Evolutionary conservation across 2,888 invertebrate genomes (phyloP).

Genomic region (Platynereis dumerilii): DNA sequence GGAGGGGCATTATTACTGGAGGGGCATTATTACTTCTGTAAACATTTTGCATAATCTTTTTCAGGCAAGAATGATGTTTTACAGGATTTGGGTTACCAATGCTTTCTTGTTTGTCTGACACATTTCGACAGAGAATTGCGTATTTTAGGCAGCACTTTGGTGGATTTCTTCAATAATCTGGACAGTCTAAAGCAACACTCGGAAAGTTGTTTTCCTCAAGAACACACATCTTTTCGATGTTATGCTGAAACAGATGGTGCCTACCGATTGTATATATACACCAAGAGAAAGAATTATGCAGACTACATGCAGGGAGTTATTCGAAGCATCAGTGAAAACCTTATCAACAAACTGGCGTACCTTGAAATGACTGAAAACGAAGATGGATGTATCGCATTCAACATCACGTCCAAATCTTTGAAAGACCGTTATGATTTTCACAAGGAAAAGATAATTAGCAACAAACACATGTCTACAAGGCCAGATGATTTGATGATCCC

Average conservation of each 20-base stretch:
- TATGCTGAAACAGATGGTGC: not conserved
- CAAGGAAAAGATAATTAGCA: not conserved
- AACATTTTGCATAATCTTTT: no score
- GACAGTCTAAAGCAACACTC: slow-evolving; percentile 10
- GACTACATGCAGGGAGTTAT: not conserved
- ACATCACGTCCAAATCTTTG: not conserved
- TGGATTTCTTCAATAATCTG: slow-evolving; percentile 19
- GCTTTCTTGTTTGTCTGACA: not conserved
- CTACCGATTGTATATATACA: not conserved
- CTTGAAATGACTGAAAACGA: not conserved
- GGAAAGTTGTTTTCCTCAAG: no score
- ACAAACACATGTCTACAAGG: not conserved
- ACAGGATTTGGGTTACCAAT: slow-evolving; percentile 3
- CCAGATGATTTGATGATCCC: slow-evolving; percentile 6
- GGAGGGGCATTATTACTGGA: no score
- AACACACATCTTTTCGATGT: slow-evolving; percentile 10
- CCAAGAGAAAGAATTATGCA: not conserved
- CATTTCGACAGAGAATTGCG: slow-evolving; percentile 11
- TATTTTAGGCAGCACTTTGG: slow-evolving; percentile 16
- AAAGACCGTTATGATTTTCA: not conserved
- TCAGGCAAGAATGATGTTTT: slow-evolving; percentile 3
- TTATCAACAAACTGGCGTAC: not conserved
- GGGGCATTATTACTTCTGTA: no score
- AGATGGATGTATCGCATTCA: not conserved
- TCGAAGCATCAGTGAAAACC: not conserved